These are phyloP conservation scores for Nyctalus aviator DNA, from an alignment of 2,797 vertebrate species.

Conservation along the genomic window DNA sequence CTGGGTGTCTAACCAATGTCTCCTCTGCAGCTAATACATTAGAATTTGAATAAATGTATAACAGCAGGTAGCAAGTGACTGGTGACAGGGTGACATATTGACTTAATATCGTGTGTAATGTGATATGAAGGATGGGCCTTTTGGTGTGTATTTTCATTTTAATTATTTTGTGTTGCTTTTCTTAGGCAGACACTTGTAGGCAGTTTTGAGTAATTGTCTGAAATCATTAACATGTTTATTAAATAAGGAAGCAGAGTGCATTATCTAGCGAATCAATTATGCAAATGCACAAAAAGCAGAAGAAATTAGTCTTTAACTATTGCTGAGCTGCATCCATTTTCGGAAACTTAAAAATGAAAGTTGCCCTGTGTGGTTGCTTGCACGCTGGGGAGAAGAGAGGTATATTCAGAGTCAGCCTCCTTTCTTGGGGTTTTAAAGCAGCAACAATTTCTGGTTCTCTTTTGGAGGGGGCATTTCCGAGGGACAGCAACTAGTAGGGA, in stretches of 20 bases:
- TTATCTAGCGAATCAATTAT: slow-evolving; percentile 91
- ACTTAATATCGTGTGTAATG: slow-evolving; percentile 89
- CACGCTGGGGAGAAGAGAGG: neutral
- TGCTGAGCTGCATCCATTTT: slow-evolving; percentile 85
- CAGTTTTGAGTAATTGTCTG: slow-evolving; percentile 89
- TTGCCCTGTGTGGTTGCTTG: slow-evolving; percentile 33
- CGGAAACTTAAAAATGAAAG: slow-evolving; percentile 86
- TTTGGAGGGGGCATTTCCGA: slow-evolving; percentile 69
- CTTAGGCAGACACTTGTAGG: slow-evolving; percentile 88
- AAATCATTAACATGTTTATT: slow-evolving; percentile 92
- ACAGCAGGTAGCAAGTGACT: slow-evolving; percentile 90
- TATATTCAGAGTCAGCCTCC: slow-evolving; percentile 30
- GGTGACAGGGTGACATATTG: slow-evolving; percentile 90
- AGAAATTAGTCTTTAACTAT: slow-evolving; percentile 88
- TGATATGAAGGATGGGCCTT: slow-evolving; percentile 89
- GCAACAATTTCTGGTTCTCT: slow-evolving; percentile 69
- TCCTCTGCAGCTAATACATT: slow-evolving; percentile 85
- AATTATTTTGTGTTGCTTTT: slow-evolving; percentile 85
- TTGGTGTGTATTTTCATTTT: slow-evolving; percentile 88
- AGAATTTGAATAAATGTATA: slow-evolving; percentile 88
- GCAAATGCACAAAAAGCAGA: slow-evolving; percentile 88
- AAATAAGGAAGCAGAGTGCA: slow-evolving; percentile 90
- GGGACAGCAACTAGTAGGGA: slow-evolving; percentile 77
- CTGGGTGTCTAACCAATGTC: slow-evolving; percentile 86
- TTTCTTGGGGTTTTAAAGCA: slow-evolving; percentile 72